These are phyloP conservation scores for Adineta ricciae DNA, from an alignment of 2,888 invertebrate genomes.

Conservation along the genomic window DNA sequence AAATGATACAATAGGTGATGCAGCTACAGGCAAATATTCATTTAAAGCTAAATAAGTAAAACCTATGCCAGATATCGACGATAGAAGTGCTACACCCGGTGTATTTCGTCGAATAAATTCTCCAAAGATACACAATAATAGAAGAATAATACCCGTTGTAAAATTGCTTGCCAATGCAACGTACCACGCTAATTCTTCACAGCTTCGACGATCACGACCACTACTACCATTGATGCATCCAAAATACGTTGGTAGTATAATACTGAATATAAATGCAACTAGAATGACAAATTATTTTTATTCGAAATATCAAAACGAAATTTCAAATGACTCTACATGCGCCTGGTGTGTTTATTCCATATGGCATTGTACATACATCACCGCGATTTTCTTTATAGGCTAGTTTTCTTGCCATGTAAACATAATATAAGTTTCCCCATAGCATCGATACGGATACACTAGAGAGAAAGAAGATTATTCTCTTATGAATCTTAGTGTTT, in stretches of 20 bases:
- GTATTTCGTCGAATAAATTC: constrained; percentile 7
- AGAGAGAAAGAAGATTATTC: background rate
- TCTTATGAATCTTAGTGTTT: background rate
- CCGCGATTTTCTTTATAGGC: constrained; percentile 13
- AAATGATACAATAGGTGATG: background rate
- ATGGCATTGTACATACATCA: constrained; percentile 2
- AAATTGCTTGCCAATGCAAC: constrained; percentile 14
- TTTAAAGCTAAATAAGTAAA: constrained; percentile 11
- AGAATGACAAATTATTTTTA: background rate
- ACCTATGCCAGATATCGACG: background rate
- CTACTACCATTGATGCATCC: background rate
- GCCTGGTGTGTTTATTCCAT: background rate
- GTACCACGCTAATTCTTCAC: constrained; percentile 4
- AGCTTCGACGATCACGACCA: background rate
- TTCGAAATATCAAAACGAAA: background rate
- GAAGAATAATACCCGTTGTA: background rate
- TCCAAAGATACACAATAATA: background rate
- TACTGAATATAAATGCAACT: constrained; percentile 12
- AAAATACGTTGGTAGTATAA: background rate
- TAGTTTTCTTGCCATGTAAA: constrained; percentile 11
- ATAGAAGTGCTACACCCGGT: constrained; percentile 5
- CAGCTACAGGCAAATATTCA: constrained; percentile 17
- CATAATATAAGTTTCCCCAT: constrained; percentile 21
- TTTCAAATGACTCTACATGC: background rate
- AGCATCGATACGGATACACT: background rate